Base-by-base conservation (phyloP, 2,113 vertebrate genomes). In the Opisthocomus hoazin region DNA sequence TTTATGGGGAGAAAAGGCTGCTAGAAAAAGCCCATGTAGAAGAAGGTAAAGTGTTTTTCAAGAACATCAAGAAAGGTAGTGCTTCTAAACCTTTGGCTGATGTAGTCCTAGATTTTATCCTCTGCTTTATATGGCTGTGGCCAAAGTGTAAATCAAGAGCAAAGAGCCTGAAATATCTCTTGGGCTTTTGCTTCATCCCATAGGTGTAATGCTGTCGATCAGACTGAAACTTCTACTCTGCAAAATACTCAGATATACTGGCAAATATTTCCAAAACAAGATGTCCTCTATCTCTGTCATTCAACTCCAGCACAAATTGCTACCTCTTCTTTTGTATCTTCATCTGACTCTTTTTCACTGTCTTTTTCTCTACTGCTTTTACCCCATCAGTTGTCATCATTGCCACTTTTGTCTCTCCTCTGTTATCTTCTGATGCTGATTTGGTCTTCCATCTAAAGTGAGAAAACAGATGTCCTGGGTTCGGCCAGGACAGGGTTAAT, bases 21-120 rank as follows among this genome's bases (percentile, higher is more conserved):
- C 4, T 21, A 51, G 20, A 41, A 53, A 75, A 77, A 89, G 2
- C 9, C 6, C 5, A 7, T 6, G 1, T 57, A 19, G 11, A 81
- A 53, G 36, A 48, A 29, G 2, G 4, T 12, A 14, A 63, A 66
- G 4, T 43, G 22, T 65, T 89, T 83, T 90, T 50, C 53, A 45
- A 0, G 1, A 79, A 30, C 5, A 48, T 15, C 9, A 76, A 61
- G 17, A 29, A 93, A 60, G 5, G 2, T 19, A n/a, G 2, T 4
- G 2, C 68, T 87, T 78, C 7, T 58, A 75, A 58, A n/a, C 6
- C 41, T 94, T 73, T 80, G 45, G 18, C 45, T 78, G 22, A 34
- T 48, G 8, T 15, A 50, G 6, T 41, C 13, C 15, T 61, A 84
- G 58, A 11, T 75, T 81, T 81, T 32, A 46, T 54, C 8, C 4